Evolutionary conservation across 1,140 invertebrate genomes (phyloP).

Genomic region (Sarcophaga bullata): DNA sequence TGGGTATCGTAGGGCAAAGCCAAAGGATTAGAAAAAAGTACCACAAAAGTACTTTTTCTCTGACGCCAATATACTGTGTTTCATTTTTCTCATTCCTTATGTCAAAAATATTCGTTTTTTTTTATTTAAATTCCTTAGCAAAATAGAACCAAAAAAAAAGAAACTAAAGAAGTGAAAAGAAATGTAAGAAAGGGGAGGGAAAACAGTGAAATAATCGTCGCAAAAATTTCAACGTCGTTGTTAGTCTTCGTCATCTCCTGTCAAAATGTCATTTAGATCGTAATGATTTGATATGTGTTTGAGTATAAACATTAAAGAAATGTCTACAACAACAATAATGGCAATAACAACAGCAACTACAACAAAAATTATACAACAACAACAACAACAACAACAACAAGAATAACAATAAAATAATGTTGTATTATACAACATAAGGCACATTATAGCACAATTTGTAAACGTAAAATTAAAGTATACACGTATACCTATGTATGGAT

Average conservation of each 20-base stretch:
- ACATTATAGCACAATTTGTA: neutral
- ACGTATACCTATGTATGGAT: no score
- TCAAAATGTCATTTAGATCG: constrained; percentile 66
- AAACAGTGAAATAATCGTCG: constrained; percentile 1
- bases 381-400: neutral
- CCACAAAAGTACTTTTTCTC: neutral
- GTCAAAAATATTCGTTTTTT: no score
- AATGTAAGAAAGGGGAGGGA: neutral
- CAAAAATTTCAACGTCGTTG: neutral
- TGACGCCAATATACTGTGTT: no score
- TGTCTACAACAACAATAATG: neutral
- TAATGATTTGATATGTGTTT: constrained; percentile 63
- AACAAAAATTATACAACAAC: neutral
- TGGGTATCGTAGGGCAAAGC: no score
- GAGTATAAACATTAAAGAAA: constrained; percentile 40
- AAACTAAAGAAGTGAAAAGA: neutral
- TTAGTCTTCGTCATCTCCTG: constrained; percentile 51
- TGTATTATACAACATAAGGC: constrained; percentile 1
- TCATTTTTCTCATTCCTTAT: no score
- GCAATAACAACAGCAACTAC: neutral
- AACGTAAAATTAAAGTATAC: neutral
- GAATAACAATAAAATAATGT: neutral
- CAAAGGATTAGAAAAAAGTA: no score
- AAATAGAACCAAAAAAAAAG: no score
- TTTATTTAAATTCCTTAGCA: no score